Evolutionary conservation across 2,888 invertebrate species (phyloP), one percentile per base, ranked within the genome.

Genomic region (Xestobium rufovillosum): DNA sequence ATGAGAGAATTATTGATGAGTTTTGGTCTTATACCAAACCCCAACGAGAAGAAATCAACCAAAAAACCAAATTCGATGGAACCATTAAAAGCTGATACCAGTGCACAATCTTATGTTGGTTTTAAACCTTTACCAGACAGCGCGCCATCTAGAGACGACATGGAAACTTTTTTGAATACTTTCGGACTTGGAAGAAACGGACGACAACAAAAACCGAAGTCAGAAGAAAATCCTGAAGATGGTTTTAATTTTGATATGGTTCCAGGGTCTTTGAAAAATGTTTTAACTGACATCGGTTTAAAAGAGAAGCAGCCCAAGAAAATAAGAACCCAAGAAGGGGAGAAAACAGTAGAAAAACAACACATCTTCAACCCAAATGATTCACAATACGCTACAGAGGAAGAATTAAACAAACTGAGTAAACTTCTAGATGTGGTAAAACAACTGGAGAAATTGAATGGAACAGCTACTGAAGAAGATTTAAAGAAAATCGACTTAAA

Each of bases 391-490:
- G 56, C 60, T 0, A 62, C 70, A 23, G 66, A 72, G 19, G 71
- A 70, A 11, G 75, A 77, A 49, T 60, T 70, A 2, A 55, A 63
- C 3, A 69, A 70, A 45, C 47, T 73, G 12, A 63, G 66, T 26
- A 66, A 69, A 46, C 50, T 73, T 3, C 48, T 72, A 14, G 61
- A 63, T n/a, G 67, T 72, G 23, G 63, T 74, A 12, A 65, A 61
- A 44, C 51, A 65, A 35, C 48, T 69, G 19, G 67, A 67, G 36
- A 57, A 57, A 37, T 41, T 66, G 6, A 68, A 68, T 45, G 58
- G 63, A 3, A 66, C 60, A 23, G 61, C 61, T 2, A 65, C 64
- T 2, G 61, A 63, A 17, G 63, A 66, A 9, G 66, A 67, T 48
- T 48, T 69, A n/a, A 62, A 64, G 27, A 51, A 61, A 31, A 51